A percentile compares a stretch with the other conserved stretches of the same genome.
Conservation (phyloP, 2,888 invertebrate genomes). For the Caenorhabditis drosophilae region DNA sequence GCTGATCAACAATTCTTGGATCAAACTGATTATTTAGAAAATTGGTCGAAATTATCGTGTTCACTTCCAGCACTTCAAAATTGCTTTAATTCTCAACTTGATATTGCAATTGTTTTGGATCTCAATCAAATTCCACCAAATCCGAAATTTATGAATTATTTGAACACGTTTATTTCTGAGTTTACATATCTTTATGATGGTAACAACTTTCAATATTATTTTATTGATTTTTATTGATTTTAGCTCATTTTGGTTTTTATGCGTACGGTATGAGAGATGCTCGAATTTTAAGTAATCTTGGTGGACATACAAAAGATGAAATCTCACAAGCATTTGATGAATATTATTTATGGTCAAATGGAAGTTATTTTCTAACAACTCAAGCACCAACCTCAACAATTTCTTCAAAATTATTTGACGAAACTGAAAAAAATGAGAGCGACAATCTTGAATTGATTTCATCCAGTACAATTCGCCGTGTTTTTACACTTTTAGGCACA, state of each 20-base stretch:
- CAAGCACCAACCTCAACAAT: conserved; percentile 16
- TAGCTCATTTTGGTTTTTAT: conserved; percentile 23
- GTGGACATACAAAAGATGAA: conserved; percentile 15
- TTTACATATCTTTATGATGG: too few relatives aligned
- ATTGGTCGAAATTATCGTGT: conserved; percentile 24
- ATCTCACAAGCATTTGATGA: conserved; percentile 8
- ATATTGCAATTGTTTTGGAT: conserved; percentile 26
- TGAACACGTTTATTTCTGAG: conserved; percentile 19
- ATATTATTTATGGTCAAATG: conserved; percentile 29
- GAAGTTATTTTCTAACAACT: conserved; percentile 21
- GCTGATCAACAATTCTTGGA: neutral
- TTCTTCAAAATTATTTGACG: neutral
- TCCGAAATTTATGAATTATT: conserved; percentile 22
- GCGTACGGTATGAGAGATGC: conserved; percentile 26
- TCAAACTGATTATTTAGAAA: conserved; percentile 13
- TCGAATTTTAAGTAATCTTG: conserved; percentile 10
- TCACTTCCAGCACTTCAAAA: conserved; percentile 14
- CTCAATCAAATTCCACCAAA: too few relatives aligned
- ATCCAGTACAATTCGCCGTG: conserved; percentile 2
- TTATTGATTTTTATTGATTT: too few relatives aligned
- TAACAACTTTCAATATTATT: too few relatives aligned
- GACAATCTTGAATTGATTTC: conserved; percentile 4
- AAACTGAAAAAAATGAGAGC: too few relatives aligned
- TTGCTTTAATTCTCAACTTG: conserved; percentile 28
- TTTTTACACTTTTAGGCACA: too few relatives aligned